phyloP scores from a whole-genome alignment of 2,888 invertebrate species.

The Sminthurinus aureus region DNA sequence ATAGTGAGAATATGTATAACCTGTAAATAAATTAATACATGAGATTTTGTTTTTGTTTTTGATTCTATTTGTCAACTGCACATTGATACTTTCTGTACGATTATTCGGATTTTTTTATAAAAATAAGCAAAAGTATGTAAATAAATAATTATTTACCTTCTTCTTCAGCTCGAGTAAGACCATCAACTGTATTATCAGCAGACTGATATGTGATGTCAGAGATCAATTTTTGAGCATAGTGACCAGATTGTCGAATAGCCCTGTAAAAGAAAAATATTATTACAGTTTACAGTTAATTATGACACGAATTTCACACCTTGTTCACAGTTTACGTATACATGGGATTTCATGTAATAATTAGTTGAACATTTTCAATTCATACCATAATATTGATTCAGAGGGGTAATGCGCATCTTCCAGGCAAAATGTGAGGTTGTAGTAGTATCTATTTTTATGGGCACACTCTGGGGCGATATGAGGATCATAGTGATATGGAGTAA shows the following conservation, averaged over 20 bases:
- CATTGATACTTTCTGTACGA: too few species aligned
- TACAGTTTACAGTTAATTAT: too few species aligned
- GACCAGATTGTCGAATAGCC: conserved; percentile 60
- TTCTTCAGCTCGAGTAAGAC: conserved; percentile 62
- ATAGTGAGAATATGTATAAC: conserved; percentile 62
- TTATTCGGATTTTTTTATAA: too few species aligned
- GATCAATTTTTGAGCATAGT: conserved; percentile 60
- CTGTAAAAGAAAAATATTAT: conserved; percentile 42
- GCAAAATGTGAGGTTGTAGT: conserved; percentile 60
- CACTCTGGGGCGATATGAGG: conserved; percentile 51
- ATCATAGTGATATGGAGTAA: conserved; percentile 50
- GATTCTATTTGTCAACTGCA: too few species aligned
- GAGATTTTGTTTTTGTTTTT: too few species aligned
- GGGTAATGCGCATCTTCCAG: conserved; percentile 62
- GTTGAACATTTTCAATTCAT: not conserved
- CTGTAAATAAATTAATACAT: too few species aligned
- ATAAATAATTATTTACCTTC: conserved; percentile 46
- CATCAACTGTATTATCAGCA: conserved; percentile 62
- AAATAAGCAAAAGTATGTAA: too few species aligned
- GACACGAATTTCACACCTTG: too few species aligned
- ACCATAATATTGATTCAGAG: conserved; percentile 53
- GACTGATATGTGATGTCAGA: conserved; percentile 63
- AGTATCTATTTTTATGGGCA: conserved; percentile 54
- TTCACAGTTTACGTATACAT: too few species aligned
- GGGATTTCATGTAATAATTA: conserved; percentile 44